These are phyloP conservation scores for Lepidocyrtinus sp. DNA, from an alignment of 2,888 invertebrate genomes.

Conservation along the genomic window DNA sequence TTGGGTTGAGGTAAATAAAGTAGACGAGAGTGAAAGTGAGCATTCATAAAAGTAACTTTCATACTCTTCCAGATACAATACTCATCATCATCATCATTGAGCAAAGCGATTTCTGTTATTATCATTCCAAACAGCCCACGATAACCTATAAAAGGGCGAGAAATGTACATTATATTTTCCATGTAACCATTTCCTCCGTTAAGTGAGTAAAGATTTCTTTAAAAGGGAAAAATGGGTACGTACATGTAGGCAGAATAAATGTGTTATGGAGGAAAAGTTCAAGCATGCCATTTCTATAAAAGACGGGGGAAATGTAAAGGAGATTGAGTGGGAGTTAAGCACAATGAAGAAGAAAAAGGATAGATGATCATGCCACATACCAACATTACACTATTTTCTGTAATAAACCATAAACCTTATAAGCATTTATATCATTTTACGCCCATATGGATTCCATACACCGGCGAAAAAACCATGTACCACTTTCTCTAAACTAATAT, in stretches of 20 bases:
- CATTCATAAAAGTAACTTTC: too few species aligned
- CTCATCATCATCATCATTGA: not conserved
- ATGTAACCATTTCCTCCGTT: not conserved
- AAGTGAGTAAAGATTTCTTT: conserved; percentile 40
- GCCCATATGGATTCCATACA: not conserved
- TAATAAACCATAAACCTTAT: conserved; percentile 38
- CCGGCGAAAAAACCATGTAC: too few species aligned
- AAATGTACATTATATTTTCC: not conserved
- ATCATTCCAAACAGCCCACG: not conserved
- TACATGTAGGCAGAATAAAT: too few species aligned
- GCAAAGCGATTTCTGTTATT: not conserved
- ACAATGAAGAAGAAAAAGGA: conserved; percentile 18
- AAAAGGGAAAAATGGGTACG: conserved; percentile 17
- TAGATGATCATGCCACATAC: conserved; percentile 38
- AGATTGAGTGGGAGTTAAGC: conserved; percentile 62
- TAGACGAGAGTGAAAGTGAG: not conserved
- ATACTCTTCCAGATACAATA: not conserved
- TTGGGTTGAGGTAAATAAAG: not conserved
- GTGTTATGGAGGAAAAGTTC: conserved; percentile 8
- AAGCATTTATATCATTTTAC: conserved; percentile 42
- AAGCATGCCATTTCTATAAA: conserved; percentile 1
- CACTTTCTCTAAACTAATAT: too few species aligned
- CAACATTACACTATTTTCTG: conserved; percentile 36
- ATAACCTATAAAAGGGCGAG: not conserved
- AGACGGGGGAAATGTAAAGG: conserved; percentile 37